phyloP scores from a whole-genome alignment of 2,797 vertebrate species.

The Channa striata region DNA sequence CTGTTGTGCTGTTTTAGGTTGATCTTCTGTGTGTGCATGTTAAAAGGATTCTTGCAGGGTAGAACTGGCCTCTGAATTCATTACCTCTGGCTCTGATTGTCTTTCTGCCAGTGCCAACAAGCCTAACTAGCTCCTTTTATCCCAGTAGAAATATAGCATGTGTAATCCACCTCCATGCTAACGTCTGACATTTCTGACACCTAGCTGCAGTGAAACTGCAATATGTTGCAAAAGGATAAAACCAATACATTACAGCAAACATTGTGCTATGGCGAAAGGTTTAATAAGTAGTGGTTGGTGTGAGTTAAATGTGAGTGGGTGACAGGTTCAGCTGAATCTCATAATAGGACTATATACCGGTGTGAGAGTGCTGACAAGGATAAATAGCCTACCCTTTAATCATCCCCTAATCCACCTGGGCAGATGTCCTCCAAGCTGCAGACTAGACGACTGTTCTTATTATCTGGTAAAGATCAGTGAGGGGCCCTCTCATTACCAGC shows the following conservation, averaged over 20 bases:
- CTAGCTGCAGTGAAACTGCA: slow-evolving; percentile 11
- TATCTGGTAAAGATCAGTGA: slow-evolving; percentile 60
- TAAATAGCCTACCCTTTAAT: slow-evolving; percentile 76
- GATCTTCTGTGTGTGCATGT: slow-evolving; percentile 8
- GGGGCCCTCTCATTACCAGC: slow-evolving; percentile 30
- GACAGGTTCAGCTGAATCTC: slow-evolving; percentile 24
- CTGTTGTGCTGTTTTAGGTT: slow-evolving; percentile 25
- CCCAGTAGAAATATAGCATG: slow-evolving; percentile 22
- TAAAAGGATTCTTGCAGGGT: slow-evolving; percentile 16
- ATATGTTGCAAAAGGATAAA: slow-evolving; percentile 18
- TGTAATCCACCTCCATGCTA: slow-evolving; percentile 13
- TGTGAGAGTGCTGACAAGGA: slow-evolving; percentile 67
- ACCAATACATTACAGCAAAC: slow-evolving; percentile 11
- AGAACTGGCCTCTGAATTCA: slow-evolving; percentile 24
- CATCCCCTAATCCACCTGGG: slow-evolving; percentile 71
- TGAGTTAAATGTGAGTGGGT: slow-evolving; percentile 28
- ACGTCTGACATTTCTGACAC: slow-evolving; percentile 36
- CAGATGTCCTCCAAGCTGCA: slow-evolving; percentile 60
- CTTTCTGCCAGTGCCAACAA: slow-evolving; percentile 9
- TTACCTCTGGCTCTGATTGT: slow-evolving; percentile 19
- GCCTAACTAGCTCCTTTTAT: slow-evolving; percentile 33
- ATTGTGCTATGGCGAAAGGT: slow-evolving; percentile 1
- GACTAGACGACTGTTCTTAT: slow-evolving; percentile 68
- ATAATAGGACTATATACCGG: slow-evolving; percentile 19
- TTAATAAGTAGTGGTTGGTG: slow-evolving; percentile 34